Percentiles rank a stretch among this genome's conserved stretches.
These are phyloP conservation scores for Acanthosoma haemorrhoidale DNA, from an alignment of 2,888 invertebrate genomes.

Conservation along the genomic window DNA sequence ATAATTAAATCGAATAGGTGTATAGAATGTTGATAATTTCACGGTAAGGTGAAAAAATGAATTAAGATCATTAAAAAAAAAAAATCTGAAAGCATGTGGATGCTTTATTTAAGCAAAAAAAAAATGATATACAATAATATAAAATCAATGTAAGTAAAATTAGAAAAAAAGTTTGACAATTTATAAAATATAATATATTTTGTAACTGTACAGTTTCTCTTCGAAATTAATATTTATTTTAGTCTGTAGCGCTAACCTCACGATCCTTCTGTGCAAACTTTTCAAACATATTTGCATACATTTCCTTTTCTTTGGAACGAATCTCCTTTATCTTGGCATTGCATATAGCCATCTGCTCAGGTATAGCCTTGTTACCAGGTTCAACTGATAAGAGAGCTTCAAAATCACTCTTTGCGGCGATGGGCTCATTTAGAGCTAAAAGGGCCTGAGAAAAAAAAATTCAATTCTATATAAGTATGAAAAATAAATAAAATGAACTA, in stretches of 20 bases:
- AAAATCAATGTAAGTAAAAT: too few relatives aligned
- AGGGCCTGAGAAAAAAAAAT: constrained; percentile 53
- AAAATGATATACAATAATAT: too few relatives aligned
- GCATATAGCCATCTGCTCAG: constrained; percentile 67
- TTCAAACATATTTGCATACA: constrained; percentile 93
- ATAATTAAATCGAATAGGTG: too few relatives aligned
- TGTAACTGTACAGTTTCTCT: not conserved
- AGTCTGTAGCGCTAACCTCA: constrained; percentile 35
- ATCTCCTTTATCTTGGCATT: constrained; percentile 68
- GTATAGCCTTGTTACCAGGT: constrained; percentile 83
- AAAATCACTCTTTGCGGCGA: constrained; percentile 72
- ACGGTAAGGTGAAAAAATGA: not conserved
- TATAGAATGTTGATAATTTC: too few relatives aligned
- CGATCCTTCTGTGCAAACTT: constrained; percentile 78
- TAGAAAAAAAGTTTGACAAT: too few relatives aligned
- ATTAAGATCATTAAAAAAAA: not conserved
- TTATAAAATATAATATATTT: not conserved
- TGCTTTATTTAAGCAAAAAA: not conserved
- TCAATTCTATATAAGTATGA: too few relatives aligned
- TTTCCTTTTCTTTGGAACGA: constrained; percentile 72
- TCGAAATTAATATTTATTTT: not conserved
- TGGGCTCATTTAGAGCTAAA: constrained; percentile 67
- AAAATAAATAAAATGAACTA: not conserved
- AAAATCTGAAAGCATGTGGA: not conserved
- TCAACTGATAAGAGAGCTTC: constrained; percentile 68